Evolutionary conservation across 1,140 invertebrate genomes (phyloP).

Genomic region (Periplaneta americana): DNA sequence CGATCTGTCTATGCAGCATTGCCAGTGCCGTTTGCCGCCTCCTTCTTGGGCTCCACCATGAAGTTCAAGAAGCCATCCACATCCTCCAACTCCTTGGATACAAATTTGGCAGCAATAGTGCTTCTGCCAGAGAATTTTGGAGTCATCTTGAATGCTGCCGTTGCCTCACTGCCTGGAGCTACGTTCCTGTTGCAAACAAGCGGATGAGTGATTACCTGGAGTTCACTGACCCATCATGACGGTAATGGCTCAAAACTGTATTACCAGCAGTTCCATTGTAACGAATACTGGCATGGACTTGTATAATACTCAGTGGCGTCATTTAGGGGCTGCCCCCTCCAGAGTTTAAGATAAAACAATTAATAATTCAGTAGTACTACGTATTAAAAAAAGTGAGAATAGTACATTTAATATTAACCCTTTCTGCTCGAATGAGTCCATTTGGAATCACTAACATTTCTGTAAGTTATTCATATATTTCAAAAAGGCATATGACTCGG

Average conservation of each 20-base stretch:
- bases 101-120: slow-evolving; percentile 75
- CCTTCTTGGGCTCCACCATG: slow-evolving; percentile 40
- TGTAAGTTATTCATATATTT: too few species aligned
- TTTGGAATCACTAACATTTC: too few species aligned
- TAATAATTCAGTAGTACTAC: too few species aligned
- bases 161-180: slow-evolving; percentile 53
- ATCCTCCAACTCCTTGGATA: slow-evolving; percentile 72
- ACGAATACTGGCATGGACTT: too few species aligned
- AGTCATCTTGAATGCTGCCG: slow-evolving; percentile 61
- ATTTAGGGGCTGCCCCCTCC: too few species aligned
- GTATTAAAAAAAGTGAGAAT: too few species aligned
- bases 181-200: slow-evolving; percentile 36
- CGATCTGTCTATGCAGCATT: not conserved
- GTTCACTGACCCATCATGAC: not conserved
- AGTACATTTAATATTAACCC: too few species aligned
- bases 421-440: too few species aligned
- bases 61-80: slow-evolving; percentile 73
- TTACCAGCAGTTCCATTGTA: not conserved
- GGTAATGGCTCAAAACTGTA: not conserved
- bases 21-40: slow-evolving; percentile 1
- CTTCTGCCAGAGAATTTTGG: slow-evolving; percentile 65
- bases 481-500: too few species aligned
- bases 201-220: not conserved
- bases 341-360: too few species aligned
- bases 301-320: too few species aligned